Conservation (phyloP, 2,888 invertebrate species). For the Latrodectus hesperus region DNA sequence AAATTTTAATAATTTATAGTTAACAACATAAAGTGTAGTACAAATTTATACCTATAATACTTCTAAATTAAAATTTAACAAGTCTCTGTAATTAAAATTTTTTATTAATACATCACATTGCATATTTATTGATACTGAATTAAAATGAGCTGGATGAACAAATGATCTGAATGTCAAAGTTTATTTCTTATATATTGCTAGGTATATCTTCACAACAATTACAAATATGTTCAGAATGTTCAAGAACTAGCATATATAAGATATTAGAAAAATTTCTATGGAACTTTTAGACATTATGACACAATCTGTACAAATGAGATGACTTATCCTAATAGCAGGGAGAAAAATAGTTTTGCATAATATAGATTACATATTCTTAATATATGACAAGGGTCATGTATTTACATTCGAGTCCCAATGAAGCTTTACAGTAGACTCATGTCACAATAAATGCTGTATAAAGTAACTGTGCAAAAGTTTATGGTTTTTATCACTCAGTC, state of each 20-base stretch:
- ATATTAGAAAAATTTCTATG: not conserved
- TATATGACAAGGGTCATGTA: slow-evolving; percentile 15
- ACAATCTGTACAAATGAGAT: not conserved
- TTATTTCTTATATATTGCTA: no score
- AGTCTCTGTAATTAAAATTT: no score
- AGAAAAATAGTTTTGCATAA: slow-evolving; percentile 43
- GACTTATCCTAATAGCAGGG: slow-evolving; percentile 5
- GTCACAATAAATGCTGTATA: slow-evolving; percentile 42
- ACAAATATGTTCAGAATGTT: not conserved
- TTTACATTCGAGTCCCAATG: slow-evolving; percentile 38
- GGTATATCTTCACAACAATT: no score
- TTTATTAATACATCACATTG: no score
- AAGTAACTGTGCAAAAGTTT: slow-evolving; percentile 34
- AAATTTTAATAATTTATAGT: no score
- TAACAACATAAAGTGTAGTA: no score
- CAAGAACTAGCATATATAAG: not conserved
- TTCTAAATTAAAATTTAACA: no score
- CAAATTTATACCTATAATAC: no score
- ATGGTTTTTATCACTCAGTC: slow-evolving; percentile 20
- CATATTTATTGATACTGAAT: no score
- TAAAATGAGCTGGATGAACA: no score
- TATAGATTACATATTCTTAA: slow-evolving; percentile 16
- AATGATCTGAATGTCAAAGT: no score
- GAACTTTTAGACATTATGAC: not conserved
- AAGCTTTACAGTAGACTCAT: slow-evolving; percentile 43